phyloP scores from a whole-genome alignment of 1,140 invertebrate genomes.

The Coelopa frigida region DNA sequence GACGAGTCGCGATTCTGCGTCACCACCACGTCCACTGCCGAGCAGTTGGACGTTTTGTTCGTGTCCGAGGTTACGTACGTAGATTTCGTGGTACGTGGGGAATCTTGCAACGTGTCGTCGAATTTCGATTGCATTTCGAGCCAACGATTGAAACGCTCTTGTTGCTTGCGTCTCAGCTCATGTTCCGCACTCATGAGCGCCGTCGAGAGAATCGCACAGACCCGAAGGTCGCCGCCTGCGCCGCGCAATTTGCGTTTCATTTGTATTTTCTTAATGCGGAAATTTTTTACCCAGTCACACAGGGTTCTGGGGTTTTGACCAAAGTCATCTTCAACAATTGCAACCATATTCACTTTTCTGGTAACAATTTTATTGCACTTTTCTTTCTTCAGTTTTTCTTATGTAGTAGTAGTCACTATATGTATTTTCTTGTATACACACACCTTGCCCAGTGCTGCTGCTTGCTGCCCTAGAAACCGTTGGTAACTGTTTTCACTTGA shows the following conservation, averaged over 20 bases:
- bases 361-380: background rate
- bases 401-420: background rate
- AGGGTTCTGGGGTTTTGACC: slow-evolving; percentile 30
- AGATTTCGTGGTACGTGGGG: background rate
- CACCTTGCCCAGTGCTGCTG: slow-evolving; percentile 24
- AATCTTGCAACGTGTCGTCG: background rate
- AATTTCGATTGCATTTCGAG: slow-evolving; percentile 32
- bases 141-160: slow-evolving; percentile 38
- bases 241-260: slow-evolving; percentile 40
- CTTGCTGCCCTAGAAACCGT: background rate
- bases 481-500: slow-evolving; percentile 9
- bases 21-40: too few species aligned
- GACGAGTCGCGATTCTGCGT: background rate
- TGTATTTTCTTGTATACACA: slow-evolving; percentile 20
- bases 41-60: background rate
- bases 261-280: slow-evolving; percentile 40
- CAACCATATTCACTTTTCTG: slow-evolving; percentile 25
- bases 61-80: background rate
- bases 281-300: slow-evolving; percentile 40
- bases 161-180: slow-evolving; percentile 41
- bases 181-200: slow-evolving; percentile 33
- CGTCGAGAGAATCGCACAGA: slow-evolving; percentile 40
- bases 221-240: slow-evolving; percentile 31
- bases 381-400: slow-evolving; percentile 4
- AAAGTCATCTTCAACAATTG: slow-evolving; percentile 22